These are phyloP conservation scores for Chiloscyllium punctatum DNA, from an alignment of 2,797 vertebrate genomes.

Conservation along the genomic window DNA sequence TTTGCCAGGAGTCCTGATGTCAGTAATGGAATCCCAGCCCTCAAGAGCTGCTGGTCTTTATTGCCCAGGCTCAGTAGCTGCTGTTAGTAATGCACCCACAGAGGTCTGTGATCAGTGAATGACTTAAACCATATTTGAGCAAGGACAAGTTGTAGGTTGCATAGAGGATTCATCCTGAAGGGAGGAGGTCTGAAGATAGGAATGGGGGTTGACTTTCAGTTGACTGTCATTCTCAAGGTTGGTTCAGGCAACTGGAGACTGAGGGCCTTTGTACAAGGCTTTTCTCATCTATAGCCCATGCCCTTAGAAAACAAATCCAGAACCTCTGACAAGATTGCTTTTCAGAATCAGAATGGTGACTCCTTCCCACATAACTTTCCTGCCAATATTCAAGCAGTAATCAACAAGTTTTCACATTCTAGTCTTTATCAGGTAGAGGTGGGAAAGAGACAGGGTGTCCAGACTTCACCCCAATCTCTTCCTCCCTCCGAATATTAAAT, in stretches of 20 bases:
- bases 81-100: not conserved
- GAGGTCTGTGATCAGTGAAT: not conserved
- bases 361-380: too few relatives aligned
- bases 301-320: too few relatives aligned
- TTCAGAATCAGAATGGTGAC: too few relatives aligned
- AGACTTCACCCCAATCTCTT: not conserved
- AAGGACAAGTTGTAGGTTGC: not conserved
- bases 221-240: not conserved
- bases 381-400: too few relatives aligned
- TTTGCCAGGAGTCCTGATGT: not conserved
- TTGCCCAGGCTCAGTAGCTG: not conserved
- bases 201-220: not conserved
- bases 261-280: too few relatives aligned
- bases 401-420: not conserved
- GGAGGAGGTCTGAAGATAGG: not conserved
- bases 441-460: not conserved
- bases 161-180: too few relatives aligned
- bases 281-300: too few relatives aligned
- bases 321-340: too few relatives aligned
- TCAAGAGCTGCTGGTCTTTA: not conserved
- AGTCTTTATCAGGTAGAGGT: not conserved
- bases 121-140: not conserved
- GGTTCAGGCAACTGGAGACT: too few relatives aligned
- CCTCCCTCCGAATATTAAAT: not conserved
- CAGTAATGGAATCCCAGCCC: not conserved